phyloP scores from a whole-genome alignment of 2,113 vertebrate species.

The Charina bottae region DNA sequence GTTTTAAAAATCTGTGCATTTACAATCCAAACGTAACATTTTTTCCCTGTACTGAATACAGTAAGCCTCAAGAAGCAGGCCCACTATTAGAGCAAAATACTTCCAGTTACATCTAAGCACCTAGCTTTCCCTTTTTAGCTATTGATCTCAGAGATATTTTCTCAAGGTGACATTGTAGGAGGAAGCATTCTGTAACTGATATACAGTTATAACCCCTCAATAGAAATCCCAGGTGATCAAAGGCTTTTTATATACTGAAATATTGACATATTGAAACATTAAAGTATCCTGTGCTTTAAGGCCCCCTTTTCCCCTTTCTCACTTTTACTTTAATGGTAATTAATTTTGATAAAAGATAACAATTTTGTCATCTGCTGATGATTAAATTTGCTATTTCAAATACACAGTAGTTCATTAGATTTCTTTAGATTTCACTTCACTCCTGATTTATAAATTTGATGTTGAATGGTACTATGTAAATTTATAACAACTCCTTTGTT shows the following conservation, averaged over 20 bases:
- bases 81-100: conserved; percentile 28
- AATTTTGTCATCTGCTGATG: conserved; percentile 52
- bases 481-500: conserved; percentile 52
- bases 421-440: neutral
- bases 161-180: conserved; percentile 29
- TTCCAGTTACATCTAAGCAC: conserved; percentile 34
- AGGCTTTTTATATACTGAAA: conserved; percentile 57
- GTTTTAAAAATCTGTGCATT: conserved; percentile 39
- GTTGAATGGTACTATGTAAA: conserved; percentile 36
- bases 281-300: conserved; percentile 44
- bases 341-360: conserved; percentile 55
- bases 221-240: conserved; percentile 61
- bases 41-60: conserved; percentile 26
- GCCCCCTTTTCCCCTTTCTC: conserved; percentile 45
- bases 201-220: conserved; percentile 31
- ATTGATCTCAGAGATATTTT: conserved; percentile 18
- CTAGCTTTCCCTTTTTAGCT: conserved; percentile 23
- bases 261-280: conserved; percentile 27
- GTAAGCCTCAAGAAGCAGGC: conserved; percentile 41
- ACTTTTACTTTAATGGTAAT: conserved; percentile 43
- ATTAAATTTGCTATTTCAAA: conserved; percentile 55
- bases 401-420: conserved; percentile 53
- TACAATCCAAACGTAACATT: conserved; percentile 39
- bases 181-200: conserved; percentile 36
- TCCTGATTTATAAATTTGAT: conserved; percentile 55